Evolutionary conservation across 2,797 vertebrate genomes (phyloP), one percentile per base, ranked within the genome.

Genomic region (Hypotaenidia okinawae): DNA sequence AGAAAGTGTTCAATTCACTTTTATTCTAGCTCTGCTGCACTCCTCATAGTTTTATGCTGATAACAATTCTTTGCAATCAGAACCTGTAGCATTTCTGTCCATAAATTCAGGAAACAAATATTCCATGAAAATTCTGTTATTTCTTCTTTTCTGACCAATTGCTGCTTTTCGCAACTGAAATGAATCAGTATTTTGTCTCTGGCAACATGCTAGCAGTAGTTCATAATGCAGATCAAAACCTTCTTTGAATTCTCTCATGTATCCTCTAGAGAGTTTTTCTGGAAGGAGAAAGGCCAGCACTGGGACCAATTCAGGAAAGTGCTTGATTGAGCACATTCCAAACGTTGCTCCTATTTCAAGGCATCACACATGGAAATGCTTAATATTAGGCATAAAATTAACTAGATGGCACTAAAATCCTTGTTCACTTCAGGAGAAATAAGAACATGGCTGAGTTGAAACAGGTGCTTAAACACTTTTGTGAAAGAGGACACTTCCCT

Each of bases 311-410:
- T 94, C 68, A 72, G 85, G 41, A 59, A 87, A 87, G 49, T n/a
- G 13, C 37, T 89, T 83, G 37, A 87, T 87, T 80, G 41, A 87
- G 33, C 16, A 33, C 66, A 72, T 95, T 82, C 68, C 57, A 51
- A 77, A 85, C 2, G 5, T 77, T 0, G 3, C 54, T 93, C n/a
- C 17, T 41, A 57, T 89, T 94, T 94, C 84, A 95, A 70, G 72
- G 37, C 86, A 77, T 80, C 61, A 79, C 90, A 90, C 41, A 43
- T 92, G 94, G 81, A 94, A 95, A 30, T 1, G 9, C 61, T 95
- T 87, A 92, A 68, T 83, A 70, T 55, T 67, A 73, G 72, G 54
- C 78, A 83, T 76, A 82, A 85, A 90, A 94, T 95, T 90, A 90
- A 80, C 77, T 92, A 63, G 67, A 94, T 93, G 81, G 76, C 58